Evolutionary conservation across 2,113 vertebrate genomes (phyloP), one percentile per base, ranked within the genome.

Genomic region (Cyanoderma ruficeps): DNA sequence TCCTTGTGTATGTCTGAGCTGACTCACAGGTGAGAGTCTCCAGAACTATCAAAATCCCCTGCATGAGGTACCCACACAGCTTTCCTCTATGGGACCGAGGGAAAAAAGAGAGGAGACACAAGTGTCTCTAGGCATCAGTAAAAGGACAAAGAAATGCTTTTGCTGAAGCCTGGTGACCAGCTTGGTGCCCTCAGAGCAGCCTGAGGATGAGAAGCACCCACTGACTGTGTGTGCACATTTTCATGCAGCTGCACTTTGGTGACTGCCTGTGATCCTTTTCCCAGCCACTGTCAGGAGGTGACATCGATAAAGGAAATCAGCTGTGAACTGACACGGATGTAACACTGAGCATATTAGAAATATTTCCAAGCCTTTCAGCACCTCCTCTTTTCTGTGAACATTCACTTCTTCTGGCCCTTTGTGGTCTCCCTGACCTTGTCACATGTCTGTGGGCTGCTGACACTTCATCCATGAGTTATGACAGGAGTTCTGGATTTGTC

Each of bases 161-260:
- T 74, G 18, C 33, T 81, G 91, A 71, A 52, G 52, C 15, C 35
- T 60, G 42, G 22, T 13, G 68, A 18, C 25, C 42, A 75, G 35
- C 22, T 52, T 30, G 11, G 47, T 63, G 47, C 35, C 22, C 8
- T 39, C 46, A 17, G 64, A 11, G n/a, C 64, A 76, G 28, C 25
- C 4, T 56, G 24, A 18, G 53, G 35, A 41, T n/a, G 41, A 35
- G 49, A 75, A 87, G 44, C 17, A 61, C 7, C 28, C 10, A 11
- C 25, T 0, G 0, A 69, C 21, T 0, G 0, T 27, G 19, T 1
- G 0, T 60, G 22, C 63, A 30, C 0, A 0, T 86, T 70, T 70
- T 50, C 11, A 24, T 47, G 39, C 55, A 77, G 60, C 60, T 94
- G 57, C 44, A 49, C n/a, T 44, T 39, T 14, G 25, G 20, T 60